Percentiles rank a stretch among this genome's conserved stretches.
phyloP scores from a whole-genome alignment of 2,888 invertebrate species.

The Notocelia uddmanniana region DNA sequence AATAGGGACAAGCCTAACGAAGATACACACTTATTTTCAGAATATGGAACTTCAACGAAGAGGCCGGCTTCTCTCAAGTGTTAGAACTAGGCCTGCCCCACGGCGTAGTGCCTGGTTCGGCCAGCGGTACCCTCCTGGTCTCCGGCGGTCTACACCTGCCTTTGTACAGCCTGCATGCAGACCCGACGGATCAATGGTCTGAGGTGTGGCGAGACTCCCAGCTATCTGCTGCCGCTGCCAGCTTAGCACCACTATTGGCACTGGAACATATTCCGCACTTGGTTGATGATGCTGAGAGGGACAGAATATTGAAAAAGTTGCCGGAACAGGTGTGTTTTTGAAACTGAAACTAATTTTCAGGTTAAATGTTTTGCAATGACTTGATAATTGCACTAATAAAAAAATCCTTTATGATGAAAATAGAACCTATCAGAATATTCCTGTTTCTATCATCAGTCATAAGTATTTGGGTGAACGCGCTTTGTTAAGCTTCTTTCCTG shows the following conservation, averaged over 20 bases:
- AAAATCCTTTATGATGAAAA: background rate
- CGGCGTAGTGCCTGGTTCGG: slow-evolving; percentile 88
- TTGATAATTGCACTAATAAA: background rate
- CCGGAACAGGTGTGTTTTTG: slow-evolving; percentile 81
- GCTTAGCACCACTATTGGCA: slow-evolving; percentile 85
- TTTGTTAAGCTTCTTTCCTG: no score
- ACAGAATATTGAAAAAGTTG: slow-evolving; percentile 80
- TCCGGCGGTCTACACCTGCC: slow-evolving; percentile 88
- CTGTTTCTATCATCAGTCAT: background rate
- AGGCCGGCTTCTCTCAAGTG: slow-evolving; percentile 89
- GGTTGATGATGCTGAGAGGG: slow-evolving; percentile 81
- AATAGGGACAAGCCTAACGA: no score
- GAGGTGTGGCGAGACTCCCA: slow-evolving; percentile 81
- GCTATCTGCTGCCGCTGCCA: slow-evolving; percentile 84
- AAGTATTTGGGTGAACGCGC: no score
- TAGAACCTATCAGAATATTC: no score
- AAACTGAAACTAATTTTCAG: background rate
- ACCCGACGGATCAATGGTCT: slow-evolving; percentile 73
- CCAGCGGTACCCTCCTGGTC: slow-evolving; percentile 86
- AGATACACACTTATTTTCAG: slow-evolving; percentile 61
- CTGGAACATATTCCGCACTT: slow-evolving; percentile 84
- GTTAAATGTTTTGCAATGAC: background rate
- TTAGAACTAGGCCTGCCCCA: slow-evolving; percentile 87
- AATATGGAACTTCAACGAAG: slow-evolving; percentile 90
- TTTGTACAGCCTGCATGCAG: slow-evolving; percentile 71